Evolutionary conservation across 1,140 invertebrate species (phyloP), one percentile per base, ranked within the genome.

Genomic region (Adelges cooleyi): DNA sequence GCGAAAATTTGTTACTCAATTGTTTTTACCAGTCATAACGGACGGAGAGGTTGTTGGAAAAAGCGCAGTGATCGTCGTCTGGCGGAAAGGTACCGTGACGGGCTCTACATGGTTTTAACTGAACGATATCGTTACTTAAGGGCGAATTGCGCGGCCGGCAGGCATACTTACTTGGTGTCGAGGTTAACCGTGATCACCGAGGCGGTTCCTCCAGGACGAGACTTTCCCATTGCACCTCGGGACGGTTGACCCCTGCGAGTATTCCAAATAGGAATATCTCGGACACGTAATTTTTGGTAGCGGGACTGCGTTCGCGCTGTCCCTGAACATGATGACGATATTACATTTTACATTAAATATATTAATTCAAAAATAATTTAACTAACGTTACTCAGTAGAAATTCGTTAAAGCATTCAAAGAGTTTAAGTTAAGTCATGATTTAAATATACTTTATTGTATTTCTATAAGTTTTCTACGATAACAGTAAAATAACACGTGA

Each of bases 231-330:
- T 85, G 82, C 83, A 85, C 83, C 78, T 71, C 77, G 82, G 78
- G 77, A 76, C 74, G 77, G 82, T 78, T 84, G 82, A 84, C 80
- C 77, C 79, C 78, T 83, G 82, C 82, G 82, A 84, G 83, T 83
- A 79, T 76, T 79, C 80, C 82, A 81, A 83, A 83, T 80, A 79
- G 77, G 80, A 79, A 74, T 80, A 83, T 81, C 80, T 83, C 80
- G 81, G 78, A 78, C 77, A 81, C 79, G 79, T 77, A 80, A 83
- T 83, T 83, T 83, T 82, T 83, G 80, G 74, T 82, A 82, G 56
- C 56, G 56, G 56, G 56, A 62, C 56, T 62, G 56, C 56, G 56
- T 62, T 62, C 56, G 56, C 56, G 56, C 56, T 17, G 56, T 62
- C 56, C 56, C 56, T 62, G 40, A n/a, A n/a, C n/a, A n/a, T n/a